Base-by-base conservation (phyloP, 2,113 vertebrate genomes). In the Otus sunia region DNA sequence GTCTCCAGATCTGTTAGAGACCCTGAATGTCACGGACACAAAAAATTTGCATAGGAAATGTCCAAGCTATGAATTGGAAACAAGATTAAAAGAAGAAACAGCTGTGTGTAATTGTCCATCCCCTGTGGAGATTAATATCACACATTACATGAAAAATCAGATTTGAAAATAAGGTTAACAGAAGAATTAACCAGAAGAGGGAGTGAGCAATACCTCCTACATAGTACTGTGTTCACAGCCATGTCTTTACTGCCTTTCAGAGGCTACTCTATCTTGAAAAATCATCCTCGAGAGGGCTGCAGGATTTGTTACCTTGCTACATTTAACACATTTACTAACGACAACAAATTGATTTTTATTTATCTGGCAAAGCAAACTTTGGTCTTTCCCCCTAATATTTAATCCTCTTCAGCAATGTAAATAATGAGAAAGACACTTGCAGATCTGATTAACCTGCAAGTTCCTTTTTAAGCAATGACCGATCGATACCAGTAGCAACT, bases 381-480 rank as follows among this genome's bases (percentile, higher is more conserved):
- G 78, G 67, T 58, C n/a, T 88, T 94, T 79, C 34, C 15, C 76
- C 73, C 84, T 73, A 91, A 94, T 97, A 96, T 91, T 97, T 97
- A 97, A 96, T 97, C 69, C 67, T 97, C 52, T 89, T 90, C 62
- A 94, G 86, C 75, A 95, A 53, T 91, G 73, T 97, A 95, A 96
- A 94, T 97, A 97, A 95, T 92, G 84, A 96, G 86, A 87, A 87
- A 84, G 93, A 86, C 50, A 67, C 58, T 73, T 69, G 45, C 64
- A 94, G 91, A 94, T 71, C 80, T 97, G 96, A 98, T 97, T 97
- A 97, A 97, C 75, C 93, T 93, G 82, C 86, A 95, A 96, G 52
- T 93, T 97, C 45, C 80, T 67, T 96, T 96, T 87, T 95, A 97
- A 96, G 89, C 89, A 96, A 91, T 34, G 72, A 93, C 21, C 37